Base-by-base conservation (phyloP, 2,113 vertebrate genomes). In the Forbesichthys papilliferus region DNA sequence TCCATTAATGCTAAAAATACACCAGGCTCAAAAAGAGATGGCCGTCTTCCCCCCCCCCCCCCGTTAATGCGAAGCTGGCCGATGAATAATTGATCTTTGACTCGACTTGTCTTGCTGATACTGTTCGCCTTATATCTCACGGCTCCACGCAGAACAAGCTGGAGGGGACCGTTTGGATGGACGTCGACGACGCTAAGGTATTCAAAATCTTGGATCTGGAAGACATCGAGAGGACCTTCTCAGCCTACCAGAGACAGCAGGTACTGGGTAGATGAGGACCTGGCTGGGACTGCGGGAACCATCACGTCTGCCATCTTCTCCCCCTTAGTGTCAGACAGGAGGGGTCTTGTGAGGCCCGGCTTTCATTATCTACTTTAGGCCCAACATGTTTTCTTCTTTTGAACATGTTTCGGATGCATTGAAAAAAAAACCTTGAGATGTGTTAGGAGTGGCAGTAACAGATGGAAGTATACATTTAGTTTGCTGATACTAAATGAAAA, bases 161-260 rank as follows among this genome's bases (percentile, higher is more conserved):
- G 80, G 93, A 95, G 68, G 96, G 96, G 18, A 99, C 98, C 0
- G 92, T 99, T 18, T 99, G 98, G 98, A 92, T 93, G 1, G 94
- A 96, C 0, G 93, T 99, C 61, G 96, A 99, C 66, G 97, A 99
- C 36, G 20, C 87, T 42, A 96, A 91, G 81, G 97, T 99, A 69
- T 99, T 95, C 77, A 97, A 97, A 91, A 82, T 98, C 82, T 90
- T 99, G 74, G 97, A 99, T 78, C 94, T 99, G 0, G 93, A 94
- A 79, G 98, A 99, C 84, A 92, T 99, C 57, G 98, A 99, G 78
- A 96, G 95, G 84, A 99, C 96, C 0, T 99, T 99, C 89, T 99
- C 98, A 0, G 98, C 98, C 74, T 99, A 99, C 91, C 97, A 99
- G 92, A 95, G 97, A 87, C 98, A 99, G 86, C 98, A 99, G 98